Percentiles rank a stretch among this genome's conserved stretches.
phyloP scores from a whole-genome alignment of 2,888 invertebrate species.

The Clivina fossor region DNA sequence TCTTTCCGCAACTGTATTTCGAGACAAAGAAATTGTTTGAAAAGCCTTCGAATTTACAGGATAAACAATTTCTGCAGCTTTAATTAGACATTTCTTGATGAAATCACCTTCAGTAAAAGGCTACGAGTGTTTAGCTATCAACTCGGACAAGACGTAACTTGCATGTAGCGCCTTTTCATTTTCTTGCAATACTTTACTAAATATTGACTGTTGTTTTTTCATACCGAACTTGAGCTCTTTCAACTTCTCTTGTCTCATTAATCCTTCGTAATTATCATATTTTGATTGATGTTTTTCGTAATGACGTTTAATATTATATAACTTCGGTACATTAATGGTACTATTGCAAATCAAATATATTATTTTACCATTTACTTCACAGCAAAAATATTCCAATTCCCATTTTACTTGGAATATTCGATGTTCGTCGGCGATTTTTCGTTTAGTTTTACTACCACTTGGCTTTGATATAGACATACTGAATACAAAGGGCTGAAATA shows the following conservation, averaged over 20 bases:
- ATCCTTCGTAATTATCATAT: slow-evolving; percentile 39
- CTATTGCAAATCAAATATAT: slow-evolving; percentile 4
- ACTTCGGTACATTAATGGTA: slow-evolving; percentile 35
- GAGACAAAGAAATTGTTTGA: slow-evolving; percentile 38
- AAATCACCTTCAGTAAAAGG: slow-evolving; percentile 39
- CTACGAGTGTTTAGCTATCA: slow-evolving; percentile 39
- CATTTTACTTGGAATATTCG: not conserved
- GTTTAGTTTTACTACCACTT: too few species aligned
- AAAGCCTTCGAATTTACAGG: slow-evolving; percentile 36
- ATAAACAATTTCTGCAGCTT: slow-evolving; percentile 39
- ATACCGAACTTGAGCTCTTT: too few species aligned
- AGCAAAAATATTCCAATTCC: slow-evolving; percentile 9
- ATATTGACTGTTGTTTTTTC: slow-evolving; percentile 37
- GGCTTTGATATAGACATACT: too few species aligned
- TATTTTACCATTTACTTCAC: slow-evolving; percentile 12
- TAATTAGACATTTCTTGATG: slow-evolving; percentile 38
- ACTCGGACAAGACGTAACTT: slow-evolving; percentile 17
- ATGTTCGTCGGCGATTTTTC: not conserved
- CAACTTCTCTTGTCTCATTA: too few species aligned
- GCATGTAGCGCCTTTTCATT: slow-evolving; percentile 33
- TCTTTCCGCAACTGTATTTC: slow-evolving; percentile 37
- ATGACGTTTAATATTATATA: slow-evolving; percentile 36
- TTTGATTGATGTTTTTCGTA: slow-evolving; percentile 38
- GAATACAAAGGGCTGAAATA: too few species aligned
- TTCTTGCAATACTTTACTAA: slow-evolving; percentile 37